Conservation (phyloP, 2,797 vertebrate genomes). For the Danio jaintianensis region DNA sequence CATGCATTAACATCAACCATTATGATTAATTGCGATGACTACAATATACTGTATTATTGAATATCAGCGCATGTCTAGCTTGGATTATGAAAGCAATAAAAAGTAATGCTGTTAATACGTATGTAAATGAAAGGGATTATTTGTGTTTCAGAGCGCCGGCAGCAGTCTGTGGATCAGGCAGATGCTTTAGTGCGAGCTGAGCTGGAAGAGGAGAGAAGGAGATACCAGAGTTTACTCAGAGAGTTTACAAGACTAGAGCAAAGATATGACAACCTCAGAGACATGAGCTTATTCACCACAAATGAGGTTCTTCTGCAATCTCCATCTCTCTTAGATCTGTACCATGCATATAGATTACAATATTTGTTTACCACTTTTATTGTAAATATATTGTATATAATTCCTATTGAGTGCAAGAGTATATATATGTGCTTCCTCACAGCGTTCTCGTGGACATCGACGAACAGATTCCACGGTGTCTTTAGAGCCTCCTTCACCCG, state of each 20-base stretch:
- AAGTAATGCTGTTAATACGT: no score
- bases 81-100: no score
- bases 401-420: neutral
- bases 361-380: neutral
- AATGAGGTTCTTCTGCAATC: constrained; percentile 45
- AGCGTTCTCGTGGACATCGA: constrained; percentile 73
- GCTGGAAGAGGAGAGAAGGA: constrained; percentile 81
- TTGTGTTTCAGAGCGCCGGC: constrained; percentile 64
- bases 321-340: neutral
- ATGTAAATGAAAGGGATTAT: no score
- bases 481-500: constrained; percentile 71
- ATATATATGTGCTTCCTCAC: constrained; percentile 41
- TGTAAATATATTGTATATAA: neutral
- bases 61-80: no score
- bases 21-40: no score
- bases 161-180: constrained; percentile 62
- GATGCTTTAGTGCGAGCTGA: constrained; percentile 70
- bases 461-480: constrained; percentile 71
- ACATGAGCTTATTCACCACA: constrained; percentile 74
- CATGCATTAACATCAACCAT: no score
- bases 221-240: constrained; percentile 82
- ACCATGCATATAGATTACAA: no score
- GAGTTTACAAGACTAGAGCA: constrained; percentile 84
- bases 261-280: constrained; percentile 81
- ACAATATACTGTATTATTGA: no score